Conservation (phyloP, 2,797 vertebrate genomes). For the Cheirogaleus major region DNA sequence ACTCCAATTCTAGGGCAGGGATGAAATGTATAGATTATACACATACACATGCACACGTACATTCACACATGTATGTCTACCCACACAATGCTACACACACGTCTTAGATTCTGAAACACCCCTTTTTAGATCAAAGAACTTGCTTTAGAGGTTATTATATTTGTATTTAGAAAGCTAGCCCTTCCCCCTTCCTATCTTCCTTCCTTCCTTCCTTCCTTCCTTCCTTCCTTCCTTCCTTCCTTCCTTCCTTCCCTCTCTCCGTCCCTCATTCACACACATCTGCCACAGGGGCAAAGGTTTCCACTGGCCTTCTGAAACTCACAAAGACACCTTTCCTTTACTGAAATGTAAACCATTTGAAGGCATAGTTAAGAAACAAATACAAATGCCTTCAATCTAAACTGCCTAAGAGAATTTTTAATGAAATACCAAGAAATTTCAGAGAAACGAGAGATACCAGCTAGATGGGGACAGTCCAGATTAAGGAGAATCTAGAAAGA, state of each 20-base stretch:
- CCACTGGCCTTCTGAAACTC: background rate
- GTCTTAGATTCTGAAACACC: background rate
- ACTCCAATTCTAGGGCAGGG: background rate
- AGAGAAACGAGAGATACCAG: background rate
- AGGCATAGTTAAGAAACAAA: background rate
- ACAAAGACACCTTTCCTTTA: background rate
- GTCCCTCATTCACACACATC: background rate
- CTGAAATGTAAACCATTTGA: background rate
- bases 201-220: background rate
- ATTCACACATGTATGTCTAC: background rate
- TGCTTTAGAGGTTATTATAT: background rate
- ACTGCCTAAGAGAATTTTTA: background rate
- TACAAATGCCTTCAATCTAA: background rate
- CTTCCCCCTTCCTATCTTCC: background rate
- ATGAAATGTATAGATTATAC: background rate
- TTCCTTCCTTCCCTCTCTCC: background rate
- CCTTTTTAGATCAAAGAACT: background rate
- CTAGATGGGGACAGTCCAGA: background rate
- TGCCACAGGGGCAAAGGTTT: background rate
- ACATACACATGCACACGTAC: fast-evolving
- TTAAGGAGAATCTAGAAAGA: background rate
- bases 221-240: background rate
- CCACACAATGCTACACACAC: background rate
- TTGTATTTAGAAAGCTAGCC: background rate
- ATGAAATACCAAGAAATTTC: background rate